Percentiles rank a stretch among this genome's conserved stretches.
Conservation (phyloP, 64 coral and sea anemone genomes). For the Porites lutea region DNA sequence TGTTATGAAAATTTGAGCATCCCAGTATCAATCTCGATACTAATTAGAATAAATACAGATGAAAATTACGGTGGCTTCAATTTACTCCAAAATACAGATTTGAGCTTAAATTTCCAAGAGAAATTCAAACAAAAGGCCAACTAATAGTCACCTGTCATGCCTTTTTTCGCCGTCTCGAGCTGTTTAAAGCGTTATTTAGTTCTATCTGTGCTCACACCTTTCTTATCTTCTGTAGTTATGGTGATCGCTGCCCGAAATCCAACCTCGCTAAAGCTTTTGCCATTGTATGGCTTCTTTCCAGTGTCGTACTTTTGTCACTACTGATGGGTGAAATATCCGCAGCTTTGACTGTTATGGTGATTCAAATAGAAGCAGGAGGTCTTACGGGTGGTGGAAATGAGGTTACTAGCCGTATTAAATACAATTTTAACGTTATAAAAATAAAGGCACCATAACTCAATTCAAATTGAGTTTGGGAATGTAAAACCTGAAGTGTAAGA, state of each 20-base stretch:
- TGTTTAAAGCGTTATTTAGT: not conserved
- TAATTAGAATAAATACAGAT: too few relatives aligned
- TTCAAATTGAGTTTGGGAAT: too few relatives aligned
- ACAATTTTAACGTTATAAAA: not conserved
- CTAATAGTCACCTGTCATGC: too few relatives aligned
- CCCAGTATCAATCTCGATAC: too few relatives aligned
- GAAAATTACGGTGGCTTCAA: too few relatives aligned
- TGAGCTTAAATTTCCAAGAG: too few relatives aligned
- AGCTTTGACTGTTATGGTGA: conserved; percentile 48
- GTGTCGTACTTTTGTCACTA: not conserved
- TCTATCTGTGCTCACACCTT: not conserved
- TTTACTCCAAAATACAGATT: too few relatives aligned
- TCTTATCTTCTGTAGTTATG: conserved; percentile 19
- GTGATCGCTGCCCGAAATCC: conserved; percentile 43
- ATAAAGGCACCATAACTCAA: too few relatives aligned
- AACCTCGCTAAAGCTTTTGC: conserved; percentile 16
- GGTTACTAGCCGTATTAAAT: not conserved
- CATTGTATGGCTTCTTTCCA: conserved; percentile 12
- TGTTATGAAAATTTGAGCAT: too few relatives aligned
- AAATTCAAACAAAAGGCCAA: too few relatives aligned
- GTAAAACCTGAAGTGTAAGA: too few relatives aligned
- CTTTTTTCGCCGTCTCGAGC: too few relatives aligned
- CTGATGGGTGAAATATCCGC: conserved; percentile 26
- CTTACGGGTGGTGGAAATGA: not conserved
- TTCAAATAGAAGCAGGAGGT: not conserved